Evolutionary conservation across 2,888 invertebrate genomes (phyloP).

Genomic region (Oegoconia quadripuncta): DNA sequence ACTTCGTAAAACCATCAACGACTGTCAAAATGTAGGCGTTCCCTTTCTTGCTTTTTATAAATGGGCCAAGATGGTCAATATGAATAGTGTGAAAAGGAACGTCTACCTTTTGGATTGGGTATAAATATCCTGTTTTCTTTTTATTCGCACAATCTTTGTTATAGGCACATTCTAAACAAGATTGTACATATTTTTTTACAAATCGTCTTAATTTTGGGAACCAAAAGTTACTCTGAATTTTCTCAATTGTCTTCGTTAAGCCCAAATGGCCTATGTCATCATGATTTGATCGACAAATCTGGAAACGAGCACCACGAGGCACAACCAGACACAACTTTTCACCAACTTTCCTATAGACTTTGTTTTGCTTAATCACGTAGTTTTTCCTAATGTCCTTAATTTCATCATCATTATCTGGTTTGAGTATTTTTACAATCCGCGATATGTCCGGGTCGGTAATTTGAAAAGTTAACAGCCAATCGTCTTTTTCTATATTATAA

Average conservation of each 20-base stretch:
- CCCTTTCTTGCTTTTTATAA: constrained; percentile 31
- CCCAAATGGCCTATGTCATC: constrained; percentile 48
- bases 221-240: constrained; percentile 41
- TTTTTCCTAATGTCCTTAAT: constrained; percentile 10
- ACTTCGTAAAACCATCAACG: constrained; percentile 47
- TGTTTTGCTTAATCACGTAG: constrained; percentile 9
- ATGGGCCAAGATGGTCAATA: constrained; percentile 54
- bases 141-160: constrained; percentile 30
- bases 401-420: constrained; percentile 9
- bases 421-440: constrained; percentile 11
- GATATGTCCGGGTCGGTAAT: constrained; percentile 13
- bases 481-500: constrained; percentile 12
- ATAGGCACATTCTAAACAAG: constrained; percentile 44
- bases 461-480: constrained; percentile 14
- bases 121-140: constrained; percentile 32
- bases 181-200: constrained; percentile 42
- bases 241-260: constrained; percentile 33
- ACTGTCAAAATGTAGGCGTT: constrained; percentile 34
- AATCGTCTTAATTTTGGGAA: constrained; percentile 44
- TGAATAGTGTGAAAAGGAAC: constrained; percentile 50
- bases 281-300: constrained; percentile 35
- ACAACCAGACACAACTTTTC: constrained; percentile 1
- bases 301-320: constrained; percentile 4
- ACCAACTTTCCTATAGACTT: constrained; percentile 8
- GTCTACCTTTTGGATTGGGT: constrained; percentile 45